phyloP scores from a whole-genome alignment of 2,797 vertebrate genomes.

The Mastacembelus armatus region DNA sequence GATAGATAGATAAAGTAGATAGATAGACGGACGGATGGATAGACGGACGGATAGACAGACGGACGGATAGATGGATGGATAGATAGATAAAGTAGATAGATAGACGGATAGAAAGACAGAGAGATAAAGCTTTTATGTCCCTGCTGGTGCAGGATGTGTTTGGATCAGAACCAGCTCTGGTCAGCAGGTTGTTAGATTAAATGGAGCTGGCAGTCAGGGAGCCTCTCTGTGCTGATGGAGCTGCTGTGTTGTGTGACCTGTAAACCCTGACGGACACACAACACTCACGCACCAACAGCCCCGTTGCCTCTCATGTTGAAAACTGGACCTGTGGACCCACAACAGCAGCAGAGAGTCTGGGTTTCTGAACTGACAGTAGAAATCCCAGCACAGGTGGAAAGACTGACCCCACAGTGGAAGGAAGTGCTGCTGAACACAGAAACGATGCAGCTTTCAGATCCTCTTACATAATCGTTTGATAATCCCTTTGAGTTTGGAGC shows the following conservation, averaged over 20 bases:
- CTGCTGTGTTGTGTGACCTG: slow-evolving; percentile 49
- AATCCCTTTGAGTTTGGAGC: slow-evolving; percentile 64
- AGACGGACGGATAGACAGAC: no score
- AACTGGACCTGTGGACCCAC: slow-evolving; percentile 15
- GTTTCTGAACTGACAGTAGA: slow-evolving; percentile 24
- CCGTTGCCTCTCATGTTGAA: slow-evolving; percentile 8
- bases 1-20: no score
- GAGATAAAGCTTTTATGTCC: no score
- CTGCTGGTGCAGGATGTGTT: no score
- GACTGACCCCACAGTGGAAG: no score
- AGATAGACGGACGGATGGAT: no score
- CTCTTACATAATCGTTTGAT: slow-evolving; percentile 64
- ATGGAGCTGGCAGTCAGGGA: slow-evolving; percentile 64
- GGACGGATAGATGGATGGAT: no score
- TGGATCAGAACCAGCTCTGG: no score
- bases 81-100: no score
- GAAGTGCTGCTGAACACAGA: slow-evolving; percentile 36
- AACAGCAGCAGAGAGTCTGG: slow-evolving; percentile 12
- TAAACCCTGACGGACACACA: slow-evolving; percentile 47
- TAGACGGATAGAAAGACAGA: no score
- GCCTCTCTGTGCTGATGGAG: slow-evolving; percentile 57
- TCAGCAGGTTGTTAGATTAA: slow-evolving; percentile 72
- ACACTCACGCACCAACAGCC: slow-evolving; percentile 23
- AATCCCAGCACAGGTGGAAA: slow-evolving; percentile 28
- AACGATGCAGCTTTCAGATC: slow-evolving; percentile 37